These are phyloP conservation scores for Lepidocyrtoides sp. DNA, from an alignment of 2,888 invertebrate genomes.

Conservation along the genomic window DNA sequence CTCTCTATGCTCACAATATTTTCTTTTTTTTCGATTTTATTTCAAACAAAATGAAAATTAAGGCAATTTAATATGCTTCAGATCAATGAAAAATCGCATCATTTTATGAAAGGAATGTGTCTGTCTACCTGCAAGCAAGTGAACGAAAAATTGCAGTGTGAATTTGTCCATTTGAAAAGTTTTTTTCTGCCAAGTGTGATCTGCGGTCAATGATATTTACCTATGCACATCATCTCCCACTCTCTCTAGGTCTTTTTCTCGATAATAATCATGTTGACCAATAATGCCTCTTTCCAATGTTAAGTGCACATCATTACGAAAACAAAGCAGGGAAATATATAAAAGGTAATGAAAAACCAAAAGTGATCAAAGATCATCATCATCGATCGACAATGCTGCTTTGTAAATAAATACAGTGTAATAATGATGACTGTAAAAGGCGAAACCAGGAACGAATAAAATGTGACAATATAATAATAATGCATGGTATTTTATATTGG, in stretches of 20 bases:
- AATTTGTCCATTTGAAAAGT: too few species aligned
- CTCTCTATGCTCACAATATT: not conserved
- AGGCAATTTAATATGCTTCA: too few species aligned
- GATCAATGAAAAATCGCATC: too few species aligned
- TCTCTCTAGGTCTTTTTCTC: not conserved
- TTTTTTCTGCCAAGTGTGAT: too few species aligned
- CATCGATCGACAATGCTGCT: too few species aligned
- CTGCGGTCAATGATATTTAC: too few species aligned
- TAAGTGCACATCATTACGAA: not conserved
- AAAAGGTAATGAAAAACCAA: not conserved
- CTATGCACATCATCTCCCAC: too few species aligned
- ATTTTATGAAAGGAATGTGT: too few species aligned
- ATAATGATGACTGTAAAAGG: not conserved
- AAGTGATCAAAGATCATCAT: not conserved
- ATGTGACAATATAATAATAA: not conserved
- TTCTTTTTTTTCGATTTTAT: not conserved
- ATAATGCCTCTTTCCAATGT: not conserved
- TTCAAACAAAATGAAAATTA: too few species aligned
- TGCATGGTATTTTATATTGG: not conserved
- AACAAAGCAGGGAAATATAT: not conserved
- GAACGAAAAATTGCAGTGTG: too few species aligned
- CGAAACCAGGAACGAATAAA: slow-evolving; percentile 42
- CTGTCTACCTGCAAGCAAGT: too few species aligned
- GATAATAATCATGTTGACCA: not conserved
- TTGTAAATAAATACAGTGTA: not conserved